Percentiles rank a stretch among this genome's conserved stretches.
These are phyloP conservation scores for Hycleus phaleratus DNA, from an alignment of 1,140 invertebrate genomes.

Conservation along the genomic window DNA sequence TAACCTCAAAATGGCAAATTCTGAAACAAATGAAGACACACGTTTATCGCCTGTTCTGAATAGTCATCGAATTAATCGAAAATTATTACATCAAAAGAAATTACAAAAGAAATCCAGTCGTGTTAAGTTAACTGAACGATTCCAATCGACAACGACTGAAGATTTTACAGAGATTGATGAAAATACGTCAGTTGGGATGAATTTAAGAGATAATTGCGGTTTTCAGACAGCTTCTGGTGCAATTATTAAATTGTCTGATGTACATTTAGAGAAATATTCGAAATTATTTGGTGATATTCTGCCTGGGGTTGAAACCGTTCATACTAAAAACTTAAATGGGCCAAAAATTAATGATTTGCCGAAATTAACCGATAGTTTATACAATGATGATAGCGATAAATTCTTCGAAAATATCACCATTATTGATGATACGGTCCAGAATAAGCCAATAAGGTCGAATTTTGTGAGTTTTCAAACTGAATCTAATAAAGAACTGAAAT, in stretches of 20 bases:
- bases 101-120: constrained; percentile 2
- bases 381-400: neutral
- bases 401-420: too few relatives aligned
- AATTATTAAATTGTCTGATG: neutral
- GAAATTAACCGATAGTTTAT: neutral
- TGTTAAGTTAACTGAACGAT: constrained; percentile 8
- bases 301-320: constrained; percentile 5
- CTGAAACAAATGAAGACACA: neutral
- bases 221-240: neutral
- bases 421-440: too few relatives aligned
- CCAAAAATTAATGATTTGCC: too few relatives aligned
- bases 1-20: neutral
- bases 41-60: constrained; percentile 21
- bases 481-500: too few relatives aligned
- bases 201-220: neutral
- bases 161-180: neutral
- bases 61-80: constrained; percentile 10
- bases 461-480: too few relatives aligned
- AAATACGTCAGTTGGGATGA: neutral
- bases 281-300: constrained; percentile 1
- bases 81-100: constrained; percentile 1
- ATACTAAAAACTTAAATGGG: neutral
- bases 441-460: too few relatives aligned
- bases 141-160: neutral
- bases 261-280: too few relatives aligned